These are phyloP conservation scores for Anneissia japonica DNA, from an alignment of 35 echinoderm and acorn worm genomes.

Conservation along the genomic window DNA sequence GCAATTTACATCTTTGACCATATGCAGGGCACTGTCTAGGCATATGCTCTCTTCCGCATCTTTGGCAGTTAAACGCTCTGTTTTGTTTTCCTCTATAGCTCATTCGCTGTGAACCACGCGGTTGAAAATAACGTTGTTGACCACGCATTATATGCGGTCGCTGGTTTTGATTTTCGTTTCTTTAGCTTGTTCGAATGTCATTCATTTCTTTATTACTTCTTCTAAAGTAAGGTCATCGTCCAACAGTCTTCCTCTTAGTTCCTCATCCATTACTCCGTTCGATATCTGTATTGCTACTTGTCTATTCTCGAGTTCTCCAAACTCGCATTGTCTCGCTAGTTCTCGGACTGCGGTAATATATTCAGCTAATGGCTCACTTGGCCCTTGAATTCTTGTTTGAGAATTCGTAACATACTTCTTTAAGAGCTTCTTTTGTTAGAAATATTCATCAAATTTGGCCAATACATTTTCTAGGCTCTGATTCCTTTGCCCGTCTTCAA, in stretches of 20 bases:
- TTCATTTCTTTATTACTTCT: conserved; percentile 22
- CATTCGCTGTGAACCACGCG: no score
- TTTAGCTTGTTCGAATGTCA: conserved; percentile 1
- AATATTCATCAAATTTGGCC: conserved; percentile 26
- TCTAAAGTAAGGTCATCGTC: conserved; percentile 20
- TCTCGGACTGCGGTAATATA: conserved; percentile 19
- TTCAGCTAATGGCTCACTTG: conserved; percentile 16
- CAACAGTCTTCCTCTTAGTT: conserved; percentile 32
- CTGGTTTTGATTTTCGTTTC: not conserved
- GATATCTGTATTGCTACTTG: conserved; percentile 17
- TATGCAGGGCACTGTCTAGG: no score
- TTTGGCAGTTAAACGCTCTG: no score
- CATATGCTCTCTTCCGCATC: no score
- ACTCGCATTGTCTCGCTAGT: conserved; percentile 15
- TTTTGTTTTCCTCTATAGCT: no score
- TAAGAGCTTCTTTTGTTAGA: conserved; percentile 33
- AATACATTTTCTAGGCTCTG: conserved; percentile 8
- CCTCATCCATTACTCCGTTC: conserved; percentile 3
- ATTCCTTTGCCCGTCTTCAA: not conserved
- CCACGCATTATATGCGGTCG: no score
- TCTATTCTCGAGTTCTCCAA: conserved; percentile 11
- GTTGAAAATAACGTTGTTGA: no score
- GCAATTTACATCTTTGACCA: no score
- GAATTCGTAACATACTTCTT: conserved; percentile 24
- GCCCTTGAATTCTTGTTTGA: conserved; percentile 4